Conservation (phyloP, 2,888 invertebrate species). For the Schizotus pectinicornis region DNA sequence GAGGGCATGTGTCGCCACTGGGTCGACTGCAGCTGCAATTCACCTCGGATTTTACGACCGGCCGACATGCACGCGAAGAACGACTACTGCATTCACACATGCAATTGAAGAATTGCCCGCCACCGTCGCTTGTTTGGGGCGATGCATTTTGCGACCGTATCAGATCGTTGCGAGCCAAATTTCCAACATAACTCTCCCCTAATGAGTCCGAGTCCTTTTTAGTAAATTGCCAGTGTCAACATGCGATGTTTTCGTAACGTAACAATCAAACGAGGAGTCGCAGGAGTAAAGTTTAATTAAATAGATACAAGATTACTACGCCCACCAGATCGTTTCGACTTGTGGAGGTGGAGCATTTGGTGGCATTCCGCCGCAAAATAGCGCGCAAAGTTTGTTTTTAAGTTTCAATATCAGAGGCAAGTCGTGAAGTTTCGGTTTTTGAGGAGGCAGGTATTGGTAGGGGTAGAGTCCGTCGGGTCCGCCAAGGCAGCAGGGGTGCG, state of each 20-base stretch:
- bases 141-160: neutral
- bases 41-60: constrained; percentile 20
- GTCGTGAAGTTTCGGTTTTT: too few species aligned
- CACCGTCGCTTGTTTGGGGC: too few species aligned
- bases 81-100: constrained; percentile 26
- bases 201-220: too few species aligned
- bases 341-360: too few species aligned
- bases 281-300: neutral
- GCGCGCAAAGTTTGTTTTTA: constrained; percentile 10
- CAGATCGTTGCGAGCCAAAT: constrained; percentile 2
- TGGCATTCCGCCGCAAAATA: neutral
- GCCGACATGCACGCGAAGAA: constrained; percentile 19
- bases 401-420: constrained; percentile 1
- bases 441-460: constrained; percentile 4
- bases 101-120: constrained; percentile 21
- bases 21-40: constrained; percentile 28
- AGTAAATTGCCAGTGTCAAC: neutral
- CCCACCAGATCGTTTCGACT: constrained; percentile 9
- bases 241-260: neutral
- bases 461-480: constrained; percentile 1
- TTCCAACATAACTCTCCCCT: too few species aligned
- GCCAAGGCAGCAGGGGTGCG: constrained; percentile 1
- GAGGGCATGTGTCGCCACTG: constrained; percentile 29
- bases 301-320: neutral
- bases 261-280: neutral